phyloP scores from a whole-genome alignment of 2,797 vertebrate genomes.

The Microhierax caerulescens region DNA sequence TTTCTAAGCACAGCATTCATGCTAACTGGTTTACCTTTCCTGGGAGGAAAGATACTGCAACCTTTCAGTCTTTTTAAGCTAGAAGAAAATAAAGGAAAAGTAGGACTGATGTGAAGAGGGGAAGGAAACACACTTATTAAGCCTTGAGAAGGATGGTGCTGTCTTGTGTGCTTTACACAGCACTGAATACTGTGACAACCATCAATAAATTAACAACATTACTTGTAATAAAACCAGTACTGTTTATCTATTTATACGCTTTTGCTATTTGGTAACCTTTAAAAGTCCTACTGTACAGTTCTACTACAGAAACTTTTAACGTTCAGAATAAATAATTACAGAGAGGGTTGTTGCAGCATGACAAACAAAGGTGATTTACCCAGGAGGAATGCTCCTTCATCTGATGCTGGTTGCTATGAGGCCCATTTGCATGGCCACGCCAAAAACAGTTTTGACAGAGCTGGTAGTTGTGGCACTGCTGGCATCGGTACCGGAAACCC shows the following conservation, averaged over 20 bases:
- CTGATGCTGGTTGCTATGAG: constrained; percentile 99
- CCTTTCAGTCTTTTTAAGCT: not conserved
- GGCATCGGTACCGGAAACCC: constrained; percentile 98
- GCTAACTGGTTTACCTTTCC: not conserved
- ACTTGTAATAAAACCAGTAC: accelerated
- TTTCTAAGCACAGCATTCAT: not conserved
- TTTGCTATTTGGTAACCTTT: not conserved
- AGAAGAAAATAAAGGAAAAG: not conserved
- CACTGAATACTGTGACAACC: not conserved
- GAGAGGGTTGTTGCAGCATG: not conserved
- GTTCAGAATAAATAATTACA: not conserved
- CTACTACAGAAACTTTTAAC: not conserved
- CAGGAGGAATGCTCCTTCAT: constrained; percentile 99
- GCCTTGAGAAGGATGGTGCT: not conserved
- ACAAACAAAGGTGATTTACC: constrained; percentile 74
- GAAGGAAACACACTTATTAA: accelerated
- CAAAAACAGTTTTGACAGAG: constrained; percentile 98
- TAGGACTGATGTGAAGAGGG: not conserved
- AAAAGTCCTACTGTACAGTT: not conserved
- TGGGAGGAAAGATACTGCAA: not conserved
- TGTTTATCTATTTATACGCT: accelerated
- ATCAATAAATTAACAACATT: accelerated
- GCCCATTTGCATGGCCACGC: constrained; percentile 92
- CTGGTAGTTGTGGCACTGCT: constrained; percentile 99
- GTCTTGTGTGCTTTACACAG: not conserved